A percentile compares a stretch with the other conserved stretches of the same genome.
These are phyloP conservation scores for Ptychadena robeensis DNA, from an alignment of 2,797 vertebrate genomes.

Conservation along the genomic window DNA sequence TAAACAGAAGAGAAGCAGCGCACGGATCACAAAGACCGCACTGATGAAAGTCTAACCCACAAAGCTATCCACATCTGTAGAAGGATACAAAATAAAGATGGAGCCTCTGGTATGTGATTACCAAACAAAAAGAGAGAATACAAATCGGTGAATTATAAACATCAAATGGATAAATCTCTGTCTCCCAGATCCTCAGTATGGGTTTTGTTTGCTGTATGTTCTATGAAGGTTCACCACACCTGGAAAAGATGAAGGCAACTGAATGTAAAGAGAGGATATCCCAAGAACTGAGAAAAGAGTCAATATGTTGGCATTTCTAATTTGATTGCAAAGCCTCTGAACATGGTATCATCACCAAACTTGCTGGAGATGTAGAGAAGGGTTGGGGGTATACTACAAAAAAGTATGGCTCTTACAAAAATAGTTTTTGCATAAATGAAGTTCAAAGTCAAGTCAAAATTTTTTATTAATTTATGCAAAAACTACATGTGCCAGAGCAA, in stretches of 20 bases:
- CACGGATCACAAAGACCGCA: not conserved
- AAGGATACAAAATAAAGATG: not conserved
- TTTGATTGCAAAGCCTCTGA: no score
- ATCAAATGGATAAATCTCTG: not conserved
- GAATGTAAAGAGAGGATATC: not conserved
- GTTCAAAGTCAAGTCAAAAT: no score
- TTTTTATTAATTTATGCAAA: no score
- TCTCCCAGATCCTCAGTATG: not conserved
- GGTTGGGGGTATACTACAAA: no score
- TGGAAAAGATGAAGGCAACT: not conserved
- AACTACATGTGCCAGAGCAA: no score
- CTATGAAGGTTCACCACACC: not conserved
- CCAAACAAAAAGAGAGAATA: not conserved
- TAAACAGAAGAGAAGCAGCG: not conserved
- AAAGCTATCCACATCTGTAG: not conserved
- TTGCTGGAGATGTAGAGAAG: no score
- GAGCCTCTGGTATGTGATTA: not conserved
- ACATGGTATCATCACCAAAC: no score
- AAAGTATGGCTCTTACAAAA: no score
- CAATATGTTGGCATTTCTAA: no score
- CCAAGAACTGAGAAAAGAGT: no score
- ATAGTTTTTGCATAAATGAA: no score
- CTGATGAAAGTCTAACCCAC: not conserved
- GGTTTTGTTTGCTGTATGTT: not conserved
- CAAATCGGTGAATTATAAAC: not conserved